phyloP scores from a whole-genome alignment of 92 coral and sea anemone species.

The Palythoa caribaeorum region DNA sequence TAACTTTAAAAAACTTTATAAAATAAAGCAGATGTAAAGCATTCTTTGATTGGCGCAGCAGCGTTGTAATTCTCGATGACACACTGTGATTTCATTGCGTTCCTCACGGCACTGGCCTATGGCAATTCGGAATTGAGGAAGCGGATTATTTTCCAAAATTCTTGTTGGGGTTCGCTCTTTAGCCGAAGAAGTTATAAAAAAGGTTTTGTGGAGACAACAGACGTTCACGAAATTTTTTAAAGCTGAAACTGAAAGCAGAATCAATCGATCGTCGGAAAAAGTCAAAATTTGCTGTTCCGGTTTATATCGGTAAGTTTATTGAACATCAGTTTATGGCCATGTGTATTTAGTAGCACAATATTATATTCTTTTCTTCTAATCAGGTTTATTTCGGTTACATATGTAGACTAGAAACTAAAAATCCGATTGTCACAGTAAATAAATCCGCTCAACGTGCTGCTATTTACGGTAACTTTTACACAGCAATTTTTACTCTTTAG shows the following conservation, averaged over 20 bases:
- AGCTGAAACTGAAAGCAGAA: too few species aligned
- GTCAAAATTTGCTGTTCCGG: background rate
- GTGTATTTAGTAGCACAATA: slow-evolving; percentile 1
- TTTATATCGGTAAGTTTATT: too few species aligned
- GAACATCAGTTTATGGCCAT: background rate
- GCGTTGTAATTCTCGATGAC: background rate
- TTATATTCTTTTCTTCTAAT: background rate
- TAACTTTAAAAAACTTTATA: too few species aligned
- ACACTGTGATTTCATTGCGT: background rate
- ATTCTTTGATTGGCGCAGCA: background rate
- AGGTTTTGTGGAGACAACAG: slow-evolving; percentile 3
- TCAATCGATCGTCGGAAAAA: slow-evolving; percentile 7
- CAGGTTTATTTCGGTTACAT: background rate
- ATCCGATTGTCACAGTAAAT: slow-evolving; percentile 25
- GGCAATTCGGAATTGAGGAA: background rate
- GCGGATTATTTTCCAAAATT: background rate
- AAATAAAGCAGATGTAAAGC: background rate
- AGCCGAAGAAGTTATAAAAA: slow-evolving; percentile 5
- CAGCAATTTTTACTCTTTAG: slow-evolving; percentile 4
- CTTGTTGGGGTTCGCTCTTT: background rate
- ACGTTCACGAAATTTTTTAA: background rate
- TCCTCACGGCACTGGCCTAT: background rate
- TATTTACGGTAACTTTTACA: background rate
- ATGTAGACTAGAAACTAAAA: slow-evolving; percentile 23
- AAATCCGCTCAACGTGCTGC: background rate